Percentiles rank a stretch among this genome's conserved stretches.
phyloP scores from a whole-genome alignment of 2,888 invertebrate species.

The Teleiodes luculella region DNA sequence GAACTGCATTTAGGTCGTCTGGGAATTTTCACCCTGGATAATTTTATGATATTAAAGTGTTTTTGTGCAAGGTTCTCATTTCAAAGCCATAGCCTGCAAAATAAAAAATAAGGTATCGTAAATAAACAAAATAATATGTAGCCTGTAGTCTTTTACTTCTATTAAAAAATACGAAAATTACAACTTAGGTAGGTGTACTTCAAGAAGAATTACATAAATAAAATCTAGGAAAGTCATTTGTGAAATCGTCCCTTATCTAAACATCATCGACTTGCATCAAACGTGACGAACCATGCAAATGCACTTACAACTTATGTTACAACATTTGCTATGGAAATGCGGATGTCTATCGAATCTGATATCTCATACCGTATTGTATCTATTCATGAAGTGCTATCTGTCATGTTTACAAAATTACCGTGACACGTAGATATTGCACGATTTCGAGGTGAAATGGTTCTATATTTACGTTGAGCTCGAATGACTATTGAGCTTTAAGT shows the following conservation, averaged over 20 bases:
- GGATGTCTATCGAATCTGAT: constrained; percentile 20
- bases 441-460: constrained; percentile 2
- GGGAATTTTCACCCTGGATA: no score
- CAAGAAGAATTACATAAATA: no score
- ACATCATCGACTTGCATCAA: not conserved
- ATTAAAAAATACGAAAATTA: no score
- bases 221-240: not conserved
- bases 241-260: not conserved
- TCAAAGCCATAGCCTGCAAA: no score
- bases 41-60: no score
- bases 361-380: constrained; percentile 13
- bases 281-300: constrained; percentile 13
- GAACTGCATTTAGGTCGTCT: no score
- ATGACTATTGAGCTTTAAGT: not conserved
- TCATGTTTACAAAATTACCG: constrained; percentile 23
- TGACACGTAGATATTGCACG: constrained; percentile 13
- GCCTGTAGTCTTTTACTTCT: no score
- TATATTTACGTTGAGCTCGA: not conserved
- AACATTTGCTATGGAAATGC: constrained; percentile 18
- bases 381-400: constrained; percentile 15
- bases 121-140: no score
- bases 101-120: no score
- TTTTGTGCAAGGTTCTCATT: no score
- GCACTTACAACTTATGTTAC: constrained; percentile 13
- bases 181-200: no score